phyloP scores from a whole-genome alignment of 1,140 invertebrate genomes.

The Theocolax elegans region DNA sequence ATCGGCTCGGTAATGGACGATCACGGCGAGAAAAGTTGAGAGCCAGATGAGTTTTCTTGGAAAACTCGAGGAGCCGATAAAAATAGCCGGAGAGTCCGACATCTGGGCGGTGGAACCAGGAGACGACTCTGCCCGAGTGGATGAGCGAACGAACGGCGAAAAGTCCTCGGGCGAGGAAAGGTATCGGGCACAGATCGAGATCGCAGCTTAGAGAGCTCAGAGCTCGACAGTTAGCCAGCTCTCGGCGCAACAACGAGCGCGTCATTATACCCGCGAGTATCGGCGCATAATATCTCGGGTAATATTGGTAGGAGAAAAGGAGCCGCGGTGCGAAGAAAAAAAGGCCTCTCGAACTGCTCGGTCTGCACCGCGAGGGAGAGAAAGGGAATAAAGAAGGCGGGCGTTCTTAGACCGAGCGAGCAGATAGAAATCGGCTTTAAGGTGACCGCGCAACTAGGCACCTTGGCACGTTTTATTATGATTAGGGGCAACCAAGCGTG shows the following conservation, averaged over 20 bases:
- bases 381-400: constrained; percentile 3
- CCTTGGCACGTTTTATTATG: constrained; percentile 67
- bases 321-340: not conserved
- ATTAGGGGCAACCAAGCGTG: constrained; percentile 65
- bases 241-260: not conserved
- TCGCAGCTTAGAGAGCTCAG: not conserved
- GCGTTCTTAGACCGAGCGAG: not conserved
- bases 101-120: not conserved
- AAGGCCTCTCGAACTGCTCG: not conserved
- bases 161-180: not conserved
- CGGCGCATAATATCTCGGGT: constrained; percentile 25
- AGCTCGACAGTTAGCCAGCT: not conserved
- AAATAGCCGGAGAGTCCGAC: constrained; percentile 9
- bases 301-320: constrained; percentile 24
- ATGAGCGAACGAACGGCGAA: not conserved
- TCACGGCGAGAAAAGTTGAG: too few species aligned
- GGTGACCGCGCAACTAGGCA: constrained; percentile 56
- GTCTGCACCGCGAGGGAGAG: not conserved
- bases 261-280: constrained; percentile 25
- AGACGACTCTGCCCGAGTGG: too few species aligned
- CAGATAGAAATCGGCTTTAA: constrained; percentile 62
- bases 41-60: constrained; percentile 22
- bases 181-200: constrained; percentile 10
- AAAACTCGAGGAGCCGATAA: constrained; percentile 19
- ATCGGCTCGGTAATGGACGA: too few species aligned